Evolutionary conservation across 2,888 invertebrate species (phyloP).

Genomic region (Agrotis ipsilon): DNA sequence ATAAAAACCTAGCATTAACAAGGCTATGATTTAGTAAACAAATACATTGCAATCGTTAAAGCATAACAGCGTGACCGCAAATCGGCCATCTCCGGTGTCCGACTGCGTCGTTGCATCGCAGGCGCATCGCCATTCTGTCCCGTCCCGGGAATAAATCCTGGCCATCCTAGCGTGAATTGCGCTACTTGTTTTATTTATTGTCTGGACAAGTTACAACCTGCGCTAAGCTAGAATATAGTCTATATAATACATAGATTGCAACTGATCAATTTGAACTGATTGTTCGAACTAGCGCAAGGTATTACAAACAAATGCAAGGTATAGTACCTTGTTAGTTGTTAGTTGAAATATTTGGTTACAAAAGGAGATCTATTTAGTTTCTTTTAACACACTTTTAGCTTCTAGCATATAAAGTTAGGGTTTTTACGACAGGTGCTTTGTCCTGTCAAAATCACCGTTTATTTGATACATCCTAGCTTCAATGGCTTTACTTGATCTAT

Average conservation of each 20-base stretch:
- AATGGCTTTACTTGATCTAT: slow-evolving; percentile 43
- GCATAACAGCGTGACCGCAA: slow-evolving; percentile 61
- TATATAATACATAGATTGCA: slow-evolving; percentile 54
- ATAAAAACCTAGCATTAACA: slow-evolving; percentile 11
- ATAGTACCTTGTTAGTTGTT: too few species aligned
- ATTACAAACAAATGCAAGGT: slow-evolving; percentile 47
- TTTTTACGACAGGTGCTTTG: background rate
- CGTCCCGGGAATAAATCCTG: slow-evolving; percentile 67
- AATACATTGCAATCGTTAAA: slow-evolving; percentile 45
- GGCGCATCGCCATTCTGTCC: slow-evolving; percentile 30
- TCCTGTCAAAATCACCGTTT: slow-evolving; percentile 18
- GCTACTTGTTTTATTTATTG: slow-evolving; percentile 68
- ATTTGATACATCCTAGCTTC: slow-evolving; percentile 41
- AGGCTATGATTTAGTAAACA: slow-evolving; percentile 45
- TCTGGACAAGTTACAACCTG: slow-evolving; percentile 59
- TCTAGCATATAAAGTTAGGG: background rate
- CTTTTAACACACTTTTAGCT: background rate
- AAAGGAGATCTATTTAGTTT: slow-evolving; percentile 32
- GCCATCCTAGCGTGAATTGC: slow-evolving; percentile 72
- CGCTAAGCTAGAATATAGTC: slow-evolving; percentile 38
- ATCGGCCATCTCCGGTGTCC: slow-evolving; percentile 60
- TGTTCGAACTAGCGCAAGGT: slow-evolving; percentile 57
- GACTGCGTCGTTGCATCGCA: slow-evolving; percentile 34
- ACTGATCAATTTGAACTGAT: slow-evolving; percentile 66
- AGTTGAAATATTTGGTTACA: slow-evolving; percentile 43